phyloP scores from a whole-genome alignment of 1,140 invertebrate genomes.

The Apis laboriosa region DNA sequence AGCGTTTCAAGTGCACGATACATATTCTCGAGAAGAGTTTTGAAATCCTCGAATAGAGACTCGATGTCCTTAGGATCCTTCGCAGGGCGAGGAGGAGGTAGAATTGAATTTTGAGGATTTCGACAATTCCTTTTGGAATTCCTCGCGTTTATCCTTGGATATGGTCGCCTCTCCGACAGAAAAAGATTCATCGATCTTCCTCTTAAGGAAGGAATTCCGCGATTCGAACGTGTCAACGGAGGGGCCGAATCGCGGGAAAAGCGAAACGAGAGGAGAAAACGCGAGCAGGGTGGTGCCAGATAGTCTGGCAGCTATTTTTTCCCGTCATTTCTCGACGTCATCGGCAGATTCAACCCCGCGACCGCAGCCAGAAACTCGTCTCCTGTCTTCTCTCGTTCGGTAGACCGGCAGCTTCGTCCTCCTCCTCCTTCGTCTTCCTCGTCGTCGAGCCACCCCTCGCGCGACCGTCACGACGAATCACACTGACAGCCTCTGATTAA shows the following conservation, averaged over 20 bases:
- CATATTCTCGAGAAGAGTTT: too few relatives aligned
- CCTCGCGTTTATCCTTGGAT: too few relatives aligned
- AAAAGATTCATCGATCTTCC: too few relatives aligned
- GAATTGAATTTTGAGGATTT: too few relatives aligned
- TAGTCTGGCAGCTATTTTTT: constrained; percentile 77
- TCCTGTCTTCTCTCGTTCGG: constrained; percentile 67
- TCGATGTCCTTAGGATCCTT: too few relatives aligned
- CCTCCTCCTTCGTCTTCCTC: constrained; percentile 54
- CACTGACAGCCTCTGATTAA: constrained; percentile 80
- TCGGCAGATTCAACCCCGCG: constrained; percentile 75
- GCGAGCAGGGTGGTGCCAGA: constrained; percentile 64
- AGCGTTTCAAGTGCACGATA: too few relatives aligned
- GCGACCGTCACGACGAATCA: constrained; percentile 66
- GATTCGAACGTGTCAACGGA: too few relatives aligned
- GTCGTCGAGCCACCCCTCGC: constrained; percentile 48
- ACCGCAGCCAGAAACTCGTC: constrained; percentile 67
- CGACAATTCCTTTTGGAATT: too few relatives aligned
- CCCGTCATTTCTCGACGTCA: constrained; percentile 80
- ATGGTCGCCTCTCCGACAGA: too few relatives aligned
- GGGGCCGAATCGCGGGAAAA: neutral
- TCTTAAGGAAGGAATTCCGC: too few relatives aligned
- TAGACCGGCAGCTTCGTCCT: constrained; percentile 53
- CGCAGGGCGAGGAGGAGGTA: too few relatives aligned
- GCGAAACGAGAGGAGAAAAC: constrained; percentile 18
- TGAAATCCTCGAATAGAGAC: too few relatives aligned